Percentiles rank a stretch among this genome's conserved stretches.
These are phyloP conservation scores for Microplitis deprimator DNA, from an alignment of 2,888 invertebrate genomes.

Conservation along the genomic window DNA sequence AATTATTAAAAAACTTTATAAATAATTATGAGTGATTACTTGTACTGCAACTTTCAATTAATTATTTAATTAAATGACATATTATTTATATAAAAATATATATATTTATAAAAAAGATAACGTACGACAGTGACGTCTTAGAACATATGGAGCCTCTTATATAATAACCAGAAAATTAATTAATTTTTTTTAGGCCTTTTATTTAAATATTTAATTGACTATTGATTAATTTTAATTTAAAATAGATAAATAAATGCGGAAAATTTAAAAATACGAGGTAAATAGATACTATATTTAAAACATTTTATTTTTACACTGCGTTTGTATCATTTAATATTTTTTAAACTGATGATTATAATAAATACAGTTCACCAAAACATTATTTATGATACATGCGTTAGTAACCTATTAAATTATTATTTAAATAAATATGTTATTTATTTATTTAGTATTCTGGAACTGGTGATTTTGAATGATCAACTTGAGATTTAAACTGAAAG, in stretches of 20 bases:
- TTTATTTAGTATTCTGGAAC: slow-evolving; percentile 79
- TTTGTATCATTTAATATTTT: neutral
- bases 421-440: neutral
- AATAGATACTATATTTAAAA: neutral
- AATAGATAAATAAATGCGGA: neutral
- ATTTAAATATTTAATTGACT: no score
- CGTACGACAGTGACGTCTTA: neutral
- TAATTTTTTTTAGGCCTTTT: neutral
- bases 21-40: no score
- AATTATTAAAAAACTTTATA: no score
- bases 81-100: neutral
- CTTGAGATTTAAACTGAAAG: slow-evolving; percentile 79
- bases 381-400: slow-evolving; percentile 35
- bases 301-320: neutral
- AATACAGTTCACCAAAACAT: slow-evolving; percentile 24
- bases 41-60: no score
- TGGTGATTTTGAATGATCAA: slow-evolving; percentile 72
- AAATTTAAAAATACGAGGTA: neutral
- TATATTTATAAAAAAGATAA: neutral
- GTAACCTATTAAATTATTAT: neutral
- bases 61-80: no score
- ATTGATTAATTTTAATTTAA: neutral
- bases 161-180: neutral
- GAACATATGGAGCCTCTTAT: neutral
- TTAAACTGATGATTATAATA: slow-evolving; percentile 1